Base-by-base conservation (phyloP, 2,888 invertebrate genomes). In the Augochlorella aurata region DNA sequence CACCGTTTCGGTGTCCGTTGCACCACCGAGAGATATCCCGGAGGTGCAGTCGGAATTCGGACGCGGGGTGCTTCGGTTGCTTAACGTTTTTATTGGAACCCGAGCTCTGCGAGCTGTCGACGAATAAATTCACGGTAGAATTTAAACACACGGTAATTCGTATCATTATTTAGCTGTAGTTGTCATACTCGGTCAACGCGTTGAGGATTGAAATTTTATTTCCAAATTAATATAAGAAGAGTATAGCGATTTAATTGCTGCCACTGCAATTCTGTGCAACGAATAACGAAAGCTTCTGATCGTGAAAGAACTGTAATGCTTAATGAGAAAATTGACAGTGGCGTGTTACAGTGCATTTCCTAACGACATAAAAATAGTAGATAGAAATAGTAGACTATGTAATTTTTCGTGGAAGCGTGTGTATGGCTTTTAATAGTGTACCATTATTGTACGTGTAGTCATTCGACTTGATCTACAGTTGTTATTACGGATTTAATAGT, bases 401-500 rank as follows among this genome's bases (percentile, higher is more conserved):
- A 7, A 61, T 61, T 61, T 61, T 61, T 29, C 24, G 24, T 7
- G 16, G 8, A 1, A 29, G 29, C 29, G 29, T 29, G 24, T 8
- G 16, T 1, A n/a, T 8, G 66, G 21, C 16, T 63, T n/a, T 63
- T 47, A 61, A 58, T 61, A 24, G 29, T 18, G 21, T 18, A n/a
- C 24, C 58, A 44, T 44, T 66, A 66, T 52, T 50, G 66, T 38
- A 44, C 16, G 21, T 9, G 12, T 10, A 66, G 65, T 14, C 24
- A n/a, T 1, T 21, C 38, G 12, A 29, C 45, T 18, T n/a, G 8
- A 44, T 44, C 38, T 47, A 71, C 16, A n/a, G 14, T 21, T 61
- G 38, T n/a, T 49, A 49, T 24, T 50, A 61, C 49, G n/a, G 50
- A 63, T 71, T 71, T 44, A 21, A 63, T 71, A 49, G 49, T 18